phyloP scores from a whole-genome alignment of 2,888 invertebrate species.

The Chalcis sispes region DNA sequence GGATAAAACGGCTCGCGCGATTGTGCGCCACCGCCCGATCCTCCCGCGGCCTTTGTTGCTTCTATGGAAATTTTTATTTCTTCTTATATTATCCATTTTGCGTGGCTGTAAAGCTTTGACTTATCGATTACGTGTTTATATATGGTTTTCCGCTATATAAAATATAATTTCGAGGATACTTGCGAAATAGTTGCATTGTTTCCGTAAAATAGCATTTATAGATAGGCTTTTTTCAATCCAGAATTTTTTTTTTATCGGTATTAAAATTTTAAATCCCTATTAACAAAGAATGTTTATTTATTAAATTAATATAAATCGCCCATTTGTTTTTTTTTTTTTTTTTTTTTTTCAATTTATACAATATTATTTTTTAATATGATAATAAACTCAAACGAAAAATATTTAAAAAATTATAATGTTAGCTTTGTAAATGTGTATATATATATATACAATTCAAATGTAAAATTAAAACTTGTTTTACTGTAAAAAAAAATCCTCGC shows the following conservation, averaged over 20 bases:
- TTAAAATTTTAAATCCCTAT: neutral
- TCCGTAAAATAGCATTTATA: neutral
- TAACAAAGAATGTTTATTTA: neutral
- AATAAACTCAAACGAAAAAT: too few relatives aligned
- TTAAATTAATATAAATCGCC: neutral
- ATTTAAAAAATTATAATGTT: too few relatives aligned
- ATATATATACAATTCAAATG: too few relatives aligned
- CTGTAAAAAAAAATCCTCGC: too few relatives aligned
- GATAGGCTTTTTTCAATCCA: neutral
- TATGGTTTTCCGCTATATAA: neutral
- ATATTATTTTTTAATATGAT: too few relatives aligned
- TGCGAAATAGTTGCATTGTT: too few relatives aligned
- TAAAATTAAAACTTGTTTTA: too few relatives aligned
- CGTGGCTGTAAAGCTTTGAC: neutral
- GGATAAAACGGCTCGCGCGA: neutral
- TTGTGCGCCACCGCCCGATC: too few relatives aligned
- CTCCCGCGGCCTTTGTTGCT: neutral
- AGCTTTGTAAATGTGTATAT: too few relatives aligned
- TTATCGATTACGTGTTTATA: too few relatives aligned
- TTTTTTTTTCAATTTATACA: too few relatives aligned
- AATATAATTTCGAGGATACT: neutral
- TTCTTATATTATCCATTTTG: conserved; percentile 6
- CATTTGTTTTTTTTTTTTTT: too few relatives aligned
- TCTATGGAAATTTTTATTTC: neutral
- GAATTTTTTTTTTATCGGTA: neutral